These are phyloP conservation scores for Rhagonycha lutea DNA, from an alignment of 2,888 invertebrate species.

Conservation along the genomic window DNA sequence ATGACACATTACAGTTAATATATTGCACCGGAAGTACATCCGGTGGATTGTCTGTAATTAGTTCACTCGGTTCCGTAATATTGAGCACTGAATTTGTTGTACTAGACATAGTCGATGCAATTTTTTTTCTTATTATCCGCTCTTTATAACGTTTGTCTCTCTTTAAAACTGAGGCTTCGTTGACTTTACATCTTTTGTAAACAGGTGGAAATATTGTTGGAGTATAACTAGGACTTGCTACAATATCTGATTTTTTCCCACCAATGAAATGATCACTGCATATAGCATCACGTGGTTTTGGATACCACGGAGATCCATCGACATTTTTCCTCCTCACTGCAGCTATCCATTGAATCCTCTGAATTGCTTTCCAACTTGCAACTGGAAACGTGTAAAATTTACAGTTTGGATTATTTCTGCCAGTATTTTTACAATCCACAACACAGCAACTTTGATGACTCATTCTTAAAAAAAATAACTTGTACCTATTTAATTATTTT, in stretches of 20 bases:
- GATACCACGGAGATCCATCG: conserved; percentile 19
- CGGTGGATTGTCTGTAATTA: no score
- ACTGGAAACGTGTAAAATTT: background rate
- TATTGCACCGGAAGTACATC: no score
- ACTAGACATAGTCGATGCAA: no score
- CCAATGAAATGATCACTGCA: conserved; percentile 32
- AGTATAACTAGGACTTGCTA: conserved; percentile 25
- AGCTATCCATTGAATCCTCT: background rate
- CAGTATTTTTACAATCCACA: background rate
- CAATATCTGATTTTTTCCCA: conserved; percentile 24
- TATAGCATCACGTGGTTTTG: conserved; percentile 14
- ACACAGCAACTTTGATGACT: background rate
- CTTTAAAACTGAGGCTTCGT: no score
- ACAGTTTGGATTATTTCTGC: background rate
- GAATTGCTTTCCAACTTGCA: no score
- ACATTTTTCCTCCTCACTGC: background rate
- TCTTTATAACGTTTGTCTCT: no score
- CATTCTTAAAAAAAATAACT: no score
- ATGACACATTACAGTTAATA: no score
- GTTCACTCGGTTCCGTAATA: no score
- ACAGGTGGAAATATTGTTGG: conserved; percentile 30
- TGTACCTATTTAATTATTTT: no score
- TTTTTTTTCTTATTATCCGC: no score
- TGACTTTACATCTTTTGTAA: background rate
- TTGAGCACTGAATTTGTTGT: no score